These are phyloP conservation scores for Procambarus virginalis DNA, from an alignment of 1,140 invertebrate genomes.

Conservation along the genomic window DNA sequence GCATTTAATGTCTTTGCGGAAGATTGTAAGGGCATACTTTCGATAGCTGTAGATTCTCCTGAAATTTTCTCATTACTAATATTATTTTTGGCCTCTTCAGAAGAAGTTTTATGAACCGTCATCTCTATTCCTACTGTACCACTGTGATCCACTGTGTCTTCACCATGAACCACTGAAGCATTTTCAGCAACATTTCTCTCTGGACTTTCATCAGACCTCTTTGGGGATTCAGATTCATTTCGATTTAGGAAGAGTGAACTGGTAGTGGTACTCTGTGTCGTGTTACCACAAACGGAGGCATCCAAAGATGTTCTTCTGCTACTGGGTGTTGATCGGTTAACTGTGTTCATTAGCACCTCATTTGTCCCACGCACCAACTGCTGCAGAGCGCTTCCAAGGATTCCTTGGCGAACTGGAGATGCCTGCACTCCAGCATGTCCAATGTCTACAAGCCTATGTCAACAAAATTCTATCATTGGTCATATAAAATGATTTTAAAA, in stretches of 20 bases:
- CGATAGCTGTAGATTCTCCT: neutral
- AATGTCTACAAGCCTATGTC: conserved; percentile 36
- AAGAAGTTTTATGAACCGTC: too few species aligned
- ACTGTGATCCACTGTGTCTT: neutral
- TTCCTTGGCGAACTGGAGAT: neutral
- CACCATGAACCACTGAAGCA: neutral
- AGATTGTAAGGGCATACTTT: neutral
- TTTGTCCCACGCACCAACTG: conserved; percentile 47
- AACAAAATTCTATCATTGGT: neutral
- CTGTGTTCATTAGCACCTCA: conserved; percentile 48
- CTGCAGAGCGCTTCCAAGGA: conserved; percentile 13
- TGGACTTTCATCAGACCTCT: neutral
- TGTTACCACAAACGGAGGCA: neutral
- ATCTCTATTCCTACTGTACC: too few species aligned
- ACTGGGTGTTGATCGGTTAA: conserved; percentile 16
- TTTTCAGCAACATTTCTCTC: neutral
- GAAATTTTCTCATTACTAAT: neutral
- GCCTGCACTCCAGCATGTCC: conserved; percentile 51
- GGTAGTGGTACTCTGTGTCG: conserved; percentile 13
- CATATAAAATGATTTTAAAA: neutral
- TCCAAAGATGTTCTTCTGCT: conserved; percentile 36
- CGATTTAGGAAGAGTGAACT: neutral
- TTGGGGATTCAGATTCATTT: neutral
- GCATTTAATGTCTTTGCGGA: neutral
- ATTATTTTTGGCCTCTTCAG: neutral